Base-by-base conservation (phyloP, 2,888 invertebrate genomes). In the Amblyjoppa proteus region DNA sequence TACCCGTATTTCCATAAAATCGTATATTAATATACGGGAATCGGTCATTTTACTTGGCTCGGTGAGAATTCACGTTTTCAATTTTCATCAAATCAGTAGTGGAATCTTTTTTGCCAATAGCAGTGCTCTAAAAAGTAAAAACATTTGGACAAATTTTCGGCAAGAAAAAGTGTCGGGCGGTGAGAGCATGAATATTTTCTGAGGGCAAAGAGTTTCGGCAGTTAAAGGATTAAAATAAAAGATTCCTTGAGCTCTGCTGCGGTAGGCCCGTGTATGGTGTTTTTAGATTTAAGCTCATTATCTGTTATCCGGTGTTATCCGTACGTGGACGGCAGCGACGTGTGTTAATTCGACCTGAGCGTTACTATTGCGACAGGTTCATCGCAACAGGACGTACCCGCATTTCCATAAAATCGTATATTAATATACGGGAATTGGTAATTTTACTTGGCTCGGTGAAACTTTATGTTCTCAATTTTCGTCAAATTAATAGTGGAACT, bases 281-380 rank as follows among this genome's bases (percentile, higher is more conserved):
- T 49, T 71, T 76, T 75, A 76, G 80, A 66, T 58, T 64, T 34
- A 34, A 64, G 66, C 77, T 58, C 38, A 20, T 20, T 20, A 20
- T 20, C 20, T 20, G 20, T 20, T 20, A 20, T 20, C 20, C 20
- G 20, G 75, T 80, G 79, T 76, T 84, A 76, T 76, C 80, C 80
- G 58, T 31, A 41, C 45, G 80, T 49, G 49, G 51, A 76, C 45
- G n/a, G 64, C 45, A 79, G 25, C 41, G 74, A 79, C 83, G 69
- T 83, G 78, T 61, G 69, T 69, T 74, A 74, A 83, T 69, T 20
- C 69, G 69, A 74, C 51, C 61, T 74, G 64, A 79, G 69, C 74
- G 56, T 28, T 49, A 7, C 45, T 69, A 80, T 83, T 16, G 31
- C 64, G 64, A 16, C 64, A 64, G n/a, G 34, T 34, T 64, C 34